phyloP scores from a whole-genome alignment of 1,140 invertebrate genomes.

The Drosophila setifemur region DNA sequence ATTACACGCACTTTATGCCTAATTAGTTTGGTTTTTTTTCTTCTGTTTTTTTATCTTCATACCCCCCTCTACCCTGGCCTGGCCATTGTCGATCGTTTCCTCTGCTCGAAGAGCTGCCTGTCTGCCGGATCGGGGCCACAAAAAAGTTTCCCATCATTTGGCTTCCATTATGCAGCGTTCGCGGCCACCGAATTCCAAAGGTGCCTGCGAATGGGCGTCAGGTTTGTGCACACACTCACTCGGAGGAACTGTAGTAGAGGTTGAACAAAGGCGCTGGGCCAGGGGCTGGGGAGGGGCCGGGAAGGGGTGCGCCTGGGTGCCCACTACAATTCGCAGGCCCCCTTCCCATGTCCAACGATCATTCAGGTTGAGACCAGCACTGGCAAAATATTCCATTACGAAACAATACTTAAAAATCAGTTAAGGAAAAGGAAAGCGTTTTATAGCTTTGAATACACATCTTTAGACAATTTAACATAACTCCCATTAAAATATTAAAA shows the following conservation, averaged over 20 bases:
- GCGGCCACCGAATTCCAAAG: slow-evolving; percentile 78
- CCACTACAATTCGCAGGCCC: slow-evolving; percentile 62
- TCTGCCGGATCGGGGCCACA: slow-evolving; percentile 36
- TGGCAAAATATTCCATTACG: neutral
- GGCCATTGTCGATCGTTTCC: neutral
- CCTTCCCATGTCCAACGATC: slow-evolving; percentile 23
- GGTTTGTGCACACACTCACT: slow-evolving; percentile 38
- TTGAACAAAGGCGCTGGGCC: slow-evolving; percentile 24
- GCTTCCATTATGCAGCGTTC: slow-evolving; percentile 79
- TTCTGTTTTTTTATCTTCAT: slow-evolving; percentile 22
- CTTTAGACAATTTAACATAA: no score
- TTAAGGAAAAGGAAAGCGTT: no score
- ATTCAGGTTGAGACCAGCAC: slow-evolving; percentile 23
- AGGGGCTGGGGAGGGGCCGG: neutral
- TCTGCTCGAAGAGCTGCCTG: neutral
- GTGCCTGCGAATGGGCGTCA: slow-evolving; percentile 58
- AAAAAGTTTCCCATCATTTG: slow-evolving; percentile 80
- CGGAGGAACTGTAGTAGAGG: slow-evolving; percentile 16
- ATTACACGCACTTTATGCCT: slow-evolving; percentile 68
- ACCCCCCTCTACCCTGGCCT: neutral
- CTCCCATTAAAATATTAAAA: no score
- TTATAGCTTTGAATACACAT: no score
- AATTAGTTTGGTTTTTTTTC: slow-evolving; percentile 63
- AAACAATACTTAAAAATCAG: neutral
- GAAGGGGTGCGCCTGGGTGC: slow-evolving; percentile 62